These are phyloP conservation scores for Helicoverpa assulta DNA, from an alignment of 2,888 invertebrate genomes.

Conservation along the genomic window DNA sequence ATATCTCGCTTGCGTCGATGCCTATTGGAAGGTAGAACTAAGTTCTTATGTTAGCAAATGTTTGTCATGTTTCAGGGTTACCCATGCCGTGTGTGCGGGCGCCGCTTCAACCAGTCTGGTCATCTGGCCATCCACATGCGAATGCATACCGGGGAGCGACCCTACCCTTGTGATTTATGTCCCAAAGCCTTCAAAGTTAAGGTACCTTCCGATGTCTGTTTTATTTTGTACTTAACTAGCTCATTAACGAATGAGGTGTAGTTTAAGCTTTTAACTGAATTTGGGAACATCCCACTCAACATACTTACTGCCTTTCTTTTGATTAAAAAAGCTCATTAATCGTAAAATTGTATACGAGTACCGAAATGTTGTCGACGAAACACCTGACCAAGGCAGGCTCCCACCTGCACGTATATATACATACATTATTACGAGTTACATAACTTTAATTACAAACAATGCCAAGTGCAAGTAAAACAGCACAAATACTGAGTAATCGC, in stretches of 20 bases:
- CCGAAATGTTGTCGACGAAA: not conserved
- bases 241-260: too few species aligned
- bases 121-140: constrained; percentile 90
- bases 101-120: constrained; percentile 90
- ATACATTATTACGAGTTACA: constrained; percentile 15
- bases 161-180: constrained; percentile 89
- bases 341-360: not conserved
- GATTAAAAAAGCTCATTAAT: not conserved
- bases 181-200: constrained; percentile 89
- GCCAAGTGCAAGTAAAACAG: constrained; percentile 25
- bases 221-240: too few species aligned
- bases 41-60: not conserved
- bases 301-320: not conserved
- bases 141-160: constrained; percentile 91
- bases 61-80: constrained; percentile 81
- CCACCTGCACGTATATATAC: not conserved
- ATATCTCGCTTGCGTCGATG: too few species aligned
- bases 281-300: not conserved
- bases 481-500: constrained; percentile 39
- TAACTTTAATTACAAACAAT: constrained; percentile 28
- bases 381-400: not conserved
- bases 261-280: too few species aligned
- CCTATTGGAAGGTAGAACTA: too few species aligned
- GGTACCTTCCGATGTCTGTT: constrained; percentile 64
- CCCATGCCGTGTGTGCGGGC: constrained; percentile 89